A percentile compares a stretch with the other conserved stretches of the same genome.
phyloP scores from a whole-genome alignment of 2,888 invertebrate species.

The Himalopsyche japonica region DNA sequence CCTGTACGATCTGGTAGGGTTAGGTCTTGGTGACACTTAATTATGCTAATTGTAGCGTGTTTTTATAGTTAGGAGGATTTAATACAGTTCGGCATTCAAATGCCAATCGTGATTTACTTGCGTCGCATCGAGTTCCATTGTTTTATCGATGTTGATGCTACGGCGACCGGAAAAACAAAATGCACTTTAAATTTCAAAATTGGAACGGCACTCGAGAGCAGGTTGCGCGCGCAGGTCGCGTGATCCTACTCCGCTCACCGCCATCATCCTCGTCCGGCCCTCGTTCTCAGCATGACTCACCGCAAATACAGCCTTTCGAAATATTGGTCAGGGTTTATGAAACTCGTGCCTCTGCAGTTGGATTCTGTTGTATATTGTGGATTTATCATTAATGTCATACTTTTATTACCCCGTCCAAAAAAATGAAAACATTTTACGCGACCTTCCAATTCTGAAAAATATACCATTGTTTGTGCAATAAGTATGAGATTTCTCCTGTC shows the following conservation, averaged over 20 bases:
- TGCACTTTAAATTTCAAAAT: slow-evolving; percentile 20
- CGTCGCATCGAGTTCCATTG: not conserved
- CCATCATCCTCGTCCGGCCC: not conserved
- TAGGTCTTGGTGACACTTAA: too few relatives aligned
- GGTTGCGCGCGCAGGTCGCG: slow-evolving; percentile 31
- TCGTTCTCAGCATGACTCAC: slow-evolving; percentile 15
- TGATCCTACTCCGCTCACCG: slow-evolving; percentile 12
- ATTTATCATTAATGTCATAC: not conserved
- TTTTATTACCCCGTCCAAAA: not conserved
- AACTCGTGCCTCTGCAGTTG: not conserved
- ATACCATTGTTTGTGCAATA: not conserved
- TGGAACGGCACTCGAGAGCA: slow-evolving; percentile 9
- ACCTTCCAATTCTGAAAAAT: not conserved
- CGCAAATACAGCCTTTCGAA: slow-evolving; percentile 14
- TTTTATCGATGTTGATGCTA: not conserved
- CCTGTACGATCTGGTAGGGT: too few relatives aligned
- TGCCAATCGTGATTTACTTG: not conserved
- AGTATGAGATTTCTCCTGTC: too few relatives aligned
- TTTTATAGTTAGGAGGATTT: not conserved
- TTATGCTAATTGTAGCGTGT: too few relatives aligned
- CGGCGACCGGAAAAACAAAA: slow-evolving; percentile 1
- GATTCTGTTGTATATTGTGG: not conserved
- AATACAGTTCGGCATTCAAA: not conserved
- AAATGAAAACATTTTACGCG: not conserved
- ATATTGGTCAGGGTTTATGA: slow-evolving; percentile 3